Conservation (phyloP, 2,888 invertebrate genomes). For the Lomographa bimaculata region DNA sequence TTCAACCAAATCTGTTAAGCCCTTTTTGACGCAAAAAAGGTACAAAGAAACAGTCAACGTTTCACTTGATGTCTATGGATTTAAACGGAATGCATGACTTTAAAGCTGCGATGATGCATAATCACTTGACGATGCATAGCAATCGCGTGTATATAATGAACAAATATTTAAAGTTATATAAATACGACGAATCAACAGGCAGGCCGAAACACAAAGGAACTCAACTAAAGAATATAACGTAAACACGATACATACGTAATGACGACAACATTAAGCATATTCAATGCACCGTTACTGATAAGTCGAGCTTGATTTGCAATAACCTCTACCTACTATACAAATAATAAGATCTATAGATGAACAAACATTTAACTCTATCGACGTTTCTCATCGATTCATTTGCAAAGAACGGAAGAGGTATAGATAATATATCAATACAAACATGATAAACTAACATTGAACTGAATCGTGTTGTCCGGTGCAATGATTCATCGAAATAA, state of each 20-base stretch:
- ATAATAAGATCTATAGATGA: too few species aligned
- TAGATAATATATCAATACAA: constrained; percentile 10
- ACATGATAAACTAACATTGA: constrained; percentile 29
- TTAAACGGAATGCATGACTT: too few species aligned
- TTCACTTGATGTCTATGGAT: too few species aligned
- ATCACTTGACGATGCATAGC: too few species aligned
- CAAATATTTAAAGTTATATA: constrained; percentile 2
- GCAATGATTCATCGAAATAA: constrained; percentile 25
- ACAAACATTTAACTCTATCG: too few species aligned
- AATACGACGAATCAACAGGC: constrained; percentile 1
- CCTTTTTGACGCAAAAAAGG: too few species aligned
- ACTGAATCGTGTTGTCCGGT: constrained; percentile 19
- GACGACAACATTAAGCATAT: constrained; percentile 4
- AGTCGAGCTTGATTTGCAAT: too few species aligned
- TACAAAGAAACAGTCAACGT: too few species aligned
- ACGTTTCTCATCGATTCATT: constrained; percentile 6
- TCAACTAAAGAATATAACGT: background rate
- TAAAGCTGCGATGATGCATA: too few species aligned
- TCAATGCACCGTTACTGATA: too few species aligned
- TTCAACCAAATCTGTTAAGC: too few species aligned
- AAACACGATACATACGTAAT: background rate
- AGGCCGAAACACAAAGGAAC: constrained; percentile 14
- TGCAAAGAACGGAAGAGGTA: constrained; percentile 21
- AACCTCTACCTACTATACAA: too few species aligned
- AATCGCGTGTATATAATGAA: background rate